A percentile compares a stretch with the other conserved stretches of the same genome.
These are phyloP conservation scores for Hyles lineata DNA, from an alignment of 2,888 invertebrate genomes.

Conservation along the genomic window DNA sequence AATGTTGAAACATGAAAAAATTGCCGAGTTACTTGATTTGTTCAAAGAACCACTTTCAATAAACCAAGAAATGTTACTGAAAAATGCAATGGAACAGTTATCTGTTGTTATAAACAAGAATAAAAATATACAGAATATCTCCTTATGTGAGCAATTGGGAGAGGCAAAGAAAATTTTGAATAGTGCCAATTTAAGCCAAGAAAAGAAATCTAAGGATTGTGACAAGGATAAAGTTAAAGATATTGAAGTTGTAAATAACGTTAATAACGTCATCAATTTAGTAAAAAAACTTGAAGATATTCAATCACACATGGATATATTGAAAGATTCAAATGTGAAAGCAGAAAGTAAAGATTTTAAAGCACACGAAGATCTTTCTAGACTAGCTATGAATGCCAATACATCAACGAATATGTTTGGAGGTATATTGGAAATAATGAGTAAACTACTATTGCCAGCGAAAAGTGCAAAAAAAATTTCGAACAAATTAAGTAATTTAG, in stretches of 20 bases:
- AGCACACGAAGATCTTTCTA: constrained; percentile 18
- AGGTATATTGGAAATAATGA: constrained; percentile 66
- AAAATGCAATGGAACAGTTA: constrained; percentile 69
- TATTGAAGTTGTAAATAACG: constrained; percentile 58
- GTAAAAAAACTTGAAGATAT: constrained; percentile 67
- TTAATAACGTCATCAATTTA: constrained; percentile 64
- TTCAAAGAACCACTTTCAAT: constrained; percentile 75
- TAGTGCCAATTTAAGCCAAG: constrained; percentile 28
- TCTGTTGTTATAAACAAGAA: constrained; percentile 63
- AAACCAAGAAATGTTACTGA: constrained; percentile 71
- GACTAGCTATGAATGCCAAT: constrained; percentile 49
- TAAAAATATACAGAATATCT: constrained; percentile 59
- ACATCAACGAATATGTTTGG: constrained; percentile 62
- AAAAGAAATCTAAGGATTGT: constrained; percentile 35
- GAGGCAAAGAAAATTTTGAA: constrained; percentile 45
- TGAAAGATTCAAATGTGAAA: constrained; percentile 44
- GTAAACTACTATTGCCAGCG: constrained; percentile 66
- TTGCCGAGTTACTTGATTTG: constrained; percentile 68
- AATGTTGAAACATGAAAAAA: constrained; percentile 69
- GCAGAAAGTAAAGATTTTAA: constrained; percentile 21
- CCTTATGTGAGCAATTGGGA: constrained; percentile 64
- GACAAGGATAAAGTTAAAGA: constrained; percentile 32
- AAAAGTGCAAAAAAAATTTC: constrained; percentile 53
- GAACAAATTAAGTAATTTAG: constrained; percentile 52
- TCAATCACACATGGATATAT: constrained; percentile 52